phyloP scores from a whole-genome alignment of 2,113 vertebrate species.

The Microcebus tavaratra region DNA sequence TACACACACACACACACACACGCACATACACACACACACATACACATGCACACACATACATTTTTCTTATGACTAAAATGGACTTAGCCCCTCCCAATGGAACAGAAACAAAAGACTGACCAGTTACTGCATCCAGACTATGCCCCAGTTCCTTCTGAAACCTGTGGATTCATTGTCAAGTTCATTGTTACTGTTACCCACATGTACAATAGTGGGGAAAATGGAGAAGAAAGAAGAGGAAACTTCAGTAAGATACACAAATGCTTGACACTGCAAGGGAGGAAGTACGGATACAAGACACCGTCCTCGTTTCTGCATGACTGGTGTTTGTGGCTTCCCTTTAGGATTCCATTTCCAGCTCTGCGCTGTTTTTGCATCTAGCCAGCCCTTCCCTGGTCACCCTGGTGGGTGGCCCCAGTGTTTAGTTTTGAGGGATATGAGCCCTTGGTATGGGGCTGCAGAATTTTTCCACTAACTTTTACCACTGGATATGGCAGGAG shows the following conservation, averaged over 20 bases:
- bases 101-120: neutral
- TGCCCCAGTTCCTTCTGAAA: neutral
- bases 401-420: neutral
- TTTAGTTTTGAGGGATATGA: neutral
- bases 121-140: neutral
- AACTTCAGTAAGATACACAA: neutral
- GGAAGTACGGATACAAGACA: neutral
- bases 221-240: neutral
- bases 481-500: neutral
- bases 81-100: neutral
- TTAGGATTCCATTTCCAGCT: neutral
- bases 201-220: too few relatives aligned
- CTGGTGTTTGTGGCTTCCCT: neutral
- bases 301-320: neutral
- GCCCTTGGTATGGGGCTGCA: neutral
- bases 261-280: neutral
- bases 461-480: neutral
- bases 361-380: neutral
- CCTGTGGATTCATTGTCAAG: neutral
- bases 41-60: neutral
- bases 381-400: neutral
- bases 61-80: neutral
- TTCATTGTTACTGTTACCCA: neutral
- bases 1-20: too few relatives aligned
- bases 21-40: accelerated